These are phyloP conservation scores for Enhydra lutris DNA, from an alignment of 2,113 vertebrate genomes.

Conservation along the genomic window DNA sequence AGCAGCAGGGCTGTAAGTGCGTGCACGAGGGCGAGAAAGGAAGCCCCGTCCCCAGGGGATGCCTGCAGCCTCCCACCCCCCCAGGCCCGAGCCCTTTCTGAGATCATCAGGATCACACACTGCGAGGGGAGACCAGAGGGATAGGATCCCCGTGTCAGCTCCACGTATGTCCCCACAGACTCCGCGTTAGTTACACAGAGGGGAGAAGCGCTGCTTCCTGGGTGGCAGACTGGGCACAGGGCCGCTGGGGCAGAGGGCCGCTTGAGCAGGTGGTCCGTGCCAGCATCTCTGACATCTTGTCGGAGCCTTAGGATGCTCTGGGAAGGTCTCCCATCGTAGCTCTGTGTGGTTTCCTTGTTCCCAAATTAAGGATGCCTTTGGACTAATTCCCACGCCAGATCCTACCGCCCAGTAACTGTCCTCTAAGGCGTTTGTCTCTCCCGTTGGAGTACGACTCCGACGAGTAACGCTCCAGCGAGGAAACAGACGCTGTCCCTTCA, in stretches of 20 bases:
- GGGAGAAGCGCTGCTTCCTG: rapidly evolving
- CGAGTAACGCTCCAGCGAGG: not conserved
- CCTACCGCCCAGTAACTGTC: not conserved
- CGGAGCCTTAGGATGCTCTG: not conserved
- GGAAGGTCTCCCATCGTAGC: rapidly evolving
- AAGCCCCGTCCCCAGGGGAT: rapidly evolving
- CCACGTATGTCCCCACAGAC: not conserved
- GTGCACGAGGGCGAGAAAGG: rapidly evolving
- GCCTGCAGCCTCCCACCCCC: not conserved
- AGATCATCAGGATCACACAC: rapidly evolving
- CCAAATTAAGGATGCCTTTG: not conserved
- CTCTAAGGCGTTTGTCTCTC: not conserved
- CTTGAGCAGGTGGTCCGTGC: not conserved
- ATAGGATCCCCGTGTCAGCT: not conserved
- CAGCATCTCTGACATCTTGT: rapidly evolving
- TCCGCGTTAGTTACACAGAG: not conserved
- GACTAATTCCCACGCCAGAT: not conserved
- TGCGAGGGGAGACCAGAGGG: not conserved
- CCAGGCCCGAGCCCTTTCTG: rapidly evolving
- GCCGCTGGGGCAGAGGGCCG: not conserved
- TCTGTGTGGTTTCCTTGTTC: not conserved
- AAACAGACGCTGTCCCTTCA: not conserved
- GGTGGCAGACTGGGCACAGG: not conserved
- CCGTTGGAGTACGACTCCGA: not conserved
- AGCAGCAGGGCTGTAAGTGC: rapidly evolving